These are phyloP conservation scores for Neopipo cinnamomea DNA, from an alignment of 2,113 vertebrate species.

Conservation along the genomic window DNA sequence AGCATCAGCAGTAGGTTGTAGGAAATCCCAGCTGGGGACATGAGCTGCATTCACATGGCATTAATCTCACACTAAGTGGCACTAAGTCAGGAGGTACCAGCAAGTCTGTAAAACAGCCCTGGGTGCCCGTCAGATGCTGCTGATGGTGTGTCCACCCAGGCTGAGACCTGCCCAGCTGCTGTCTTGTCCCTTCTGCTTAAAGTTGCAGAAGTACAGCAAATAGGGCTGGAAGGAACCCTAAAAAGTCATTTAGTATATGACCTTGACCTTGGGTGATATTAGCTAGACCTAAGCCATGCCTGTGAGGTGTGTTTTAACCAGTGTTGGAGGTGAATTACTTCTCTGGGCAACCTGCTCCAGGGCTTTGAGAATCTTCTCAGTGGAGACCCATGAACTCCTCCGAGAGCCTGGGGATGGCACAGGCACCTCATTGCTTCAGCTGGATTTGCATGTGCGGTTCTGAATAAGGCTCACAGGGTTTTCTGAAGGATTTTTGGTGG, in stretches of 20 bases:
- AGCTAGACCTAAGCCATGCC: not conserved
- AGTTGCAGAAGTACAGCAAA: not conserved
- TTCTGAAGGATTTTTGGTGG: not conserved
- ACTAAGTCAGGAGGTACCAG: conserved; percentile 51
- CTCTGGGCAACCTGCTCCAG: not conserved
- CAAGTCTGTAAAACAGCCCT: not conserved
- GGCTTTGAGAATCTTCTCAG: not conserved
- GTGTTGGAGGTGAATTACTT: not conserved
- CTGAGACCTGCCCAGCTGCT: not conserved
- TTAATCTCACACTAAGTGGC: conserved; percentile 27
- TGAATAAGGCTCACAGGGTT: not conserved
- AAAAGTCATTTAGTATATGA: not conserved
- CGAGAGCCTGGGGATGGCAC: not conserved
- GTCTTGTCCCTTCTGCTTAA: not conserved
- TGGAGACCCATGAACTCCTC: not conserved
- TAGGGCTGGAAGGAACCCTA: not conserved
- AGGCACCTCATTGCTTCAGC: accelerated
- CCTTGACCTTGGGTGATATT: not conserved
- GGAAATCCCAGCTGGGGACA: conserved; percentile 64
- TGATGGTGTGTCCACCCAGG: not conserved
- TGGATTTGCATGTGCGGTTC: accelerated
- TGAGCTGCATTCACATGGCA: not conserved
- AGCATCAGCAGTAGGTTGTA: conserved; percentile 46
- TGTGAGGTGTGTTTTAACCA: not conserved
- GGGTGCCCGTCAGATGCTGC: not conserved